Conservation (phyloP, 2,113 vertebrate species). For the Nyctibius bracteatus region DNA sequence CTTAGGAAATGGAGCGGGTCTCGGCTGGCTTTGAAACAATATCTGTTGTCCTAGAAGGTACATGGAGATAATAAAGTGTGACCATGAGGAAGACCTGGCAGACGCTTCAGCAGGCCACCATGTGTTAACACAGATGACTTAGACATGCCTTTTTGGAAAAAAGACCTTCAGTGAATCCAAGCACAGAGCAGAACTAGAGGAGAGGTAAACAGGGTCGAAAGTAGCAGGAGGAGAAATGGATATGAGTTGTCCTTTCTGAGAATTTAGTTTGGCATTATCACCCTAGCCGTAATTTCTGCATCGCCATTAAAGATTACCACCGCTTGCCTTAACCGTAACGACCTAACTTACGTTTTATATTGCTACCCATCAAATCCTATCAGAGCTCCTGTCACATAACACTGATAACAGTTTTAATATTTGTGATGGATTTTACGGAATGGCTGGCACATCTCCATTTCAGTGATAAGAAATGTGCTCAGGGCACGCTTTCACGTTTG, state of each 20-base stretch:
- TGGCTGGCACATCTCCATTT: not conserved
- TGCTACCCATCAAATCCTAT: not conserved
- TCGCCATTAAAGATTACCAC: not conserved
- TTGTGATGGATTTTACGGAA: not conserved
- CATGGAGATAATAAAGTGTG: not conserved
- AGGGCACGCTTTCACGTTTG: not conserved
- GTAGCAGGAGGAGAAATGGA: not conserved
- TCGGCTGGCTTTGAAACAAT: not conserved
- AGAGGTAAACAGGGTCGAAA: not conserved
- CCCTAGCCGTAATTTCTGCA: not conserved
- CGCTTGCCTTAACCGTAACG: not conserved
- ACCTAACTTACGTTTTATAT: not conserved
- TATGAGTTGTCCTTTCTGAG: not conserved
- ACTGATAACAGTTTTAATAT: not conserved
- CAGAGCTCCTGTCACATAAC: not conserved
- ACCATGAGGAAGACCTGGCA: not conserved
- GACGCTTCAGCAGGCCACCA: not conserved
- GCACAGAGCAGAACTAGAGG: not conserved
- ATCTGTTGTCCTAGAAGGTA: not conserved
- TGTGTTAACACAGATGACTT: not conserved
- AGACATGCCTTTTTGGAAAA: not conserved
- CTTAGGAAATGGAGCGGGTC: conserved; percentile 1
- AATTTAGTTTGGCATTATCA: not conserved
- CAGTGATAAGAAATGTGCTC: not conserved
- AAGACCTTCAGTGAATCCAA: not conserved